A percentile compares a stretch with the other conserved stretches of the same genome.
Conservation (phyloP, 2,888 invertebrate species). For the Fabriciana adippe region DNA sequence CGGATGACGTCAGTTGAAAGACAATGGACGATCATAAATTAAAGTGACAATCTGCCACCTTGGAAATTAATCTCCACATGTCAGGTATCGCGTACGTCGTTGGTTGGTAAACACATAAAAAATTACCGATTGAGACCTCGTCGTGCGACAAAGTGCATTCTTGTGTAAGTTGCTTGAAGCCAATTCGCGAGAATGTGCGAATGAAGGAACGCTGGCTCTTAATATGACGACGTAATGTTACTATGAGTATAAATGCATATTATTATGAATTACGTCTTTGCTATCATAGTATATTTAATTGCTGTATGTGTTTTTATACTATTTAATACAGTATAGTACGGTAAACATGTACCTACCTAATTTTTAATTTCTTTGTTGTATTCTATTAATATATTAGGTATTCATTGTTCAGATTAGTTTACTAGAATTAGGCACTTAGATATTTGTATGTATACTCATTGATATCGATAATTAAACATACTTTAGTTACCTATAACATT, state of each 20-base stretch:
- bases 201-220: conserved; percentile 53
- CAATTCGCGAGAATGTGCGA: conserved; percentile 76
- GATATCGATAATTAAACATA: too few relatives aligned
- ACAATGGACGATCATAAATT: conserved; percentile 80
- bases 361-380: too few relatives aligned
- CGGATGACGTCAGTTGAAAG: conserved; percentile 70
- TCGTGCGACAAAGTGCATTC: conserved; percentile 75
- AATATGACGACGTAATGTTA: conserved; percentile 41
- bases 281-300: conserved; percentile 28
- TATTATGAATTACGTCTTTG: conserved; percentile 42
- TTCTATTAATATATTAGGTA: too few relatives aligned
- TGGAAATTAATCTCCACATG: conserved; percentile 77
- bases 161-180: conserved; percentile 69
- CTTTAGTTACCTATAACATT: too few relatives aligned
- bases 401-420: too few relatives aligned
- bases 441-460: too few relatives aligned
- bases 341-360: too few relatives aligned
- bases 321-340: too few relatives aligned
- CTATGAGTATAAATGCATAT: conserved; percentile 36
- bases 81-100: conserved; percentile 69
- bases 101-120: conserved; percentile 70
- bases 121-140: conserved; percentile 73
- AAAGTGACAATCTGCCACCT: conserved; percentile 78
- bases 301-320: conserved; percentile 9
- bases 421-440: too few relatives aligned